Evolutionary conservation across 2,888 invertebrate genomes (phyloP).

Genomic region (Anagyrus pseudococci): DNA sequence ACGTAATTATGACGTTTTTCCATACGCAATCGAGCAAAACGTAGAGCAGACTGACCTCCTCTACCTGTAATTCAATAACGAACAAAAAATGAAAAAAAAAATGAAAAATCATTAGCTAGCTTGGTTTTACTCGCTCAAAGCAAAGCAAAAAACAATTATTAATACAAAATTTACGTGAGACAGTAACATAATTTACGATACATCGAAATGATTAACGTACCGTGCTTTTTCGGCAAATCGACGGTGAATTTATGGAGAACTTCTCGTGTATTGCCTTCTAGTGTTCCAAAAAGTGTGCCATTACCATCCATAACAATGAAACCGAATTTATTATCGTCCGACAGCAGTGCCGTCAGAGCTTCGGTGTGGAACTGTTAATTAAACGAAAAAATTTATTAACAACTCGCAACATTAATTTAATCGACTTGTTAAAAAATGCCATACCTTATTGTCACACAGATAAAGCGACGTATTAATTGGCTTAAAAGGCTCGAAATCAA

Average conservation of each 20-base stretch:
- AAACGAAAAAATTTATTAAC: background rate
- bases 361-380: slow-evolving; percentile 81
- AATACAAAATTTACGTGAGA: too few species aligned
- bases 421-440: too few species aligned
- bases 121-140: too few species aligned
- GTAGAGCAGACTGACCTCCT: slow-evolving; percentile 99
- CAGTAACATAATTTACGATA: background rate
- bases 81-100: too few species aligned
- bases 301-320: slow-evolving; percentile 99
- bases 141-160: too few species aligned
- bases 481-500: slow-evolving; percentile 99
- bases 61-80: slow-evolving; percentile 66
- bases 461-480: slow-evolving; percentile 99
- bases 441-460: slow-evolving; percentile 98
- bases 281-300: slow-evolving; percentile 97
- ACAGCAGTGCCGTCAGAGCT: slow-evolving; percentile 93
- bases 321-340: slow-evolving; percentile 99
- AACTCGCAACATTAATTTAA: too few species aligned
- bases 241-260: slow-evolving; percentile 97
- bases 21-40: slow-evolving; percentile 99
- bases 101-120: too few species aligned
- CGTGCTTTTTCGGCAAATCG: slow-evolving; percentile 99
- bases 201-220: slow-evolving; percentile 59
- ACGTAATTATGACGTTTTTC: slow-evolving; percentile 99
- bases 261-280: slow-evolving; percentile 92